Evolutionary conservation across 2,797 vertebrate species (phyloP), one percentile per base, ranked within the genome.

Genomic region (Characodon lateralis): DNA sequence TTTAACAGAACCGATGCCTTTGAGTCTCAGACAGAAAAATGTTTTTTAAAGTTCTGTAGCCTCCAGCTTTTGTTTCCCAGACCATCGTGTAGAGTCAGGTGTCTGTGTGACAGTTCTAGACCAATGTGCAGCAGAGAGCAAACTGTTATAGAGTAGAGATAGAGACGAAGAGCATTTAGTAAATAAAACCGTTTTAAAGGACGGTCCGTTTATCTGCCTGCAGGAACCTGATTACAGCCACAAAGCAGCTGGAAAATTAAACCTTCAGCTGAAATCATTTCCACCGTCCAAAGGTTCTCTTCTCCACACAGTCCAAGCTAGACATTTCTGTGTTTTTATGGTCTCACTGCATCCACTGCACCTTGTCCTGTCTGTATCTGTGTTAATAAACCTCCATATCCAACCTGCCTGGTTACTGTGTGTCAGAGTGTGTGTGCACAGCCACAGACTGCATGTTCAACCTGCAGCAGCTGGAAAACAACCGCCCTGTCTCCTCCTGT

Each of bases 361-460:
- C 86, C 73, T n/a, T 71, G 16, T 71, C 72, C 46, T 39, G 69
- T 80, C 78, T 83, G 79, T 84, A 83, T 86, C 82, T 87, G 80
- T 87, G 83, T 91, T 90, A 96, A 95, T 95, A 96, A 96, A 96
- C 87, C 86, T 87, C 83, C 92, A 72, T 89, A 92, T 81, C 85
- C 84, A 84, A 86, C 85, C 88, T 89, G 87, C 78, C 77, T 93
- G 75, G 31, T 92, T 85, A 65, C 90, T 94, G 73, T 70, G 75
- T 26, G 7, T 1, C 5, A 2, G 71, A 70, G 72, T 20, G 48
- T 48, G 31, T 51, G 13, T 3, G 2, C 6, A 18, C 72, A 65
- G 39, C 63, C 77, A 77, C 81, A 18, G 14, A 46, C n/a, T 39
- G 66, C 69, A 72, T 76, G 39, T 63, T 58, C 39, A 56, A 24